These are phyloP conservation scores for Chesias legatella DNA, from an alignment of 2,888 invertebrate genomes.

Conservation along the genomic window DNA sequence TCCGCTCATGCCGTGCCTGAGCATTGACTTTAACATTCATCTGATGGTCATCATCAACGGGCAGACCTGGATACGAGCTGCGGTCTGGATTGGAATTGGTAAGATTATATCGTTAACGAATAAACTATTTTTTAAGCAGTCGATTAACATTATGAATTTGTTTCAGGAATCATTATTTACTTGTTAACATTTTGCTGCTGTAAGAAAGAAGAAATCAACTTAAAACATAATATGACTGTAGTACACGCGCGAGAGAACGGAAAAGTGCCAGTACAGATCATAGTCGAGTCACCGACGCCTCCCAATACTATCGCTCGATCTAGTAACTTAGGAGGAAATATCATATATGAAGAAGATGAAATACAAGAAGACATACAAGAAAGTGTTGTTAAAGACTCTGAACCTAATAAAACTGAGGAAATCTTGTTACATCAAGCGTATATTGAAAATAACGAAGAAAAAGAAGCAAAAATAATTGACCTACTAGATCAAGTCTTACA, in stretches of 20 bases:
- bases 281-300: slow-evolving; percentile 67
- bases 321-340: slow-evolving; percentile 44
- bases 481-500: slow-evolving; percentile 71
- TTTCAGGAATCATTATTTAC: slow-evolving; percentile 68
- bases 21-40: slow-evolving; percentile 91
- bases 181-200: slow-evolving; percentile 55
- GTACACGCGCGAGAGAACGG: slow-evolving; percentile 50
- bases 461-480: slow-evolving; percentile 74
- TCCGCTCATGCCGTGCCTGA: slow-evolving; percentile 89
- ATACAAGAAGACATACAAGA: slow-evolving; percentile 38
- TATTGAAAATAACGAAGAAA: slow-evolving; percentile 63
- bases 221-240: slow-evolving; percentile 38
- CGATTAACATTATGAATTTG: not conserved
- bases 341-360: slow-evolving; percentile 25
- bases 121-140: no score
- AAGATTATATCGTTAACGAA: slow-evolving; percentile 30
- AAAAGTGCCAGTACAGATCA: slow-evolving; percentile 60
- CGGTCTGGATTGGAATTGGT: slow-evolving; percentile 90
- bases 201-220: slow-evolving; percentile 38
- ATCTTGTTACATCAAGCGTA: slow-evolving; percentile 52
- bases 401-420: slow-evolving; percentile 45
- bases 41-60: slow-evolving; percentile 89
- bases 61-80: slow-evolving; percentile 91
- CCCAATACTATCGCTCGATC: slow-evolving; percentile 49
- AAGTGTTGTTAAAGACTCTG: slow-evolving; percentile 33